These are phyloP conservation scores for Heliothis subflexa DNA, from an alignment of 1,140 invertebrate genomes.

Conservation along the genomic window DNA sequence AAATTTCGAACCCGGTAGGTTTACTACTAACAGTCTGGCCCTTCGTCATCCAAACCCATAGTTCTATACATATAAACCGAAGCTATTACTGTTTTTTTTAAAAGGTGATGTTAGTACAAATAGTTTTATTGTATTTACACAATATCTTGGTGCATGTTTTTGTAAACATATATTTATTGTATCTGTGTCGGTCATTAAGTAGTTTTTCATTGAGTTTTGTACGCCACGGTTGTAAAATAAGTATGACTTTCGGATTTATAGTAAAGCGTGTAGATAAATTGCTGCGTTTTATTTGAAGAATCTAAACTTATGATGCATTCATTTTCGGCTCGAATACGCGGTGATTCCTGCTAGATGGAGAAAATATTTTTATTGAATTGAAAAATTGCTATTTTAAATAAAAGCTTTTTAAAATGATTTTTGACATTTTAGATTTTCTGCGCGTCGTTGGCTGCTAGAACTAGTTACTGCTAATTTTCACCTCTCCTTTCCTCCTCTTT, in stretches of 20 bases:
- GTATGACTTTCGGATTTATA: slow-evolving; percentile 30
- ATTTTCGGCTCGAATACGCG: too few species aligned
- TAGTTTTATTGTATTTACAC: slow-evolving; percentile 37
- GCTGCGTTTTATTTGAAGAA: not conserved
- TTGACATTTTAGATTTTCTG: too few species aligned
- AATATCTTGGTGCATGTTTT: slow-evolving; percentile 25
- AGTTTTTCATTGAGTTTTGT: slow-evolving; percentile 7
- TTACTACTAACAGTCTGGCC: too few species aligned
- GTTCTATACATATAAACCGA: not conserved
- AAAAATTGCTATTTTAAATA: too few species aligned
- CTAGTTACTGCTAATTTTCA: too few species aligned
- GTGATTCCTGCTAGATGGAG: too few species aligned
- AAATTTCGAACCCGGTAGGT: too few species aligned
- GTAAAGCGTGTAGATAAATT: slow-evolving; percentile 26
- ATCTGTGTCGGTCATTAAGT: slow-evolving; percentile 13
- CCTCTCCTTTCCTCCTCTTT: too few species aligned
- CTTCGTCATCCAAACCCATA: not conserved
- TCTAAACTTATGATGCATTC: too few species aligned
- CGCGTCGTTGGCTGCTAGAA: too few species aligned
- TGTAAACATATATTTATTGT: slow-evolving; percentile 19
- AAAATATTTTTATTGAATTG: too few species aligned
- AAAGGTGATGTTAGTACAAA: not conserved
- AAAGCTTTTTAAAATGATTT: too few species aligned
- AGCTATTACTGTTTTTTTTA: slow-evolving; percentile 13
- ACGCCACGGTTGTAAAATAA: slow-evolving; percentile 20